These are phyloP conservation scores for Doris montereyensis DNA, from an alignment of 2,888 invertebrate species.

Conservation along the genomic window DNA sequence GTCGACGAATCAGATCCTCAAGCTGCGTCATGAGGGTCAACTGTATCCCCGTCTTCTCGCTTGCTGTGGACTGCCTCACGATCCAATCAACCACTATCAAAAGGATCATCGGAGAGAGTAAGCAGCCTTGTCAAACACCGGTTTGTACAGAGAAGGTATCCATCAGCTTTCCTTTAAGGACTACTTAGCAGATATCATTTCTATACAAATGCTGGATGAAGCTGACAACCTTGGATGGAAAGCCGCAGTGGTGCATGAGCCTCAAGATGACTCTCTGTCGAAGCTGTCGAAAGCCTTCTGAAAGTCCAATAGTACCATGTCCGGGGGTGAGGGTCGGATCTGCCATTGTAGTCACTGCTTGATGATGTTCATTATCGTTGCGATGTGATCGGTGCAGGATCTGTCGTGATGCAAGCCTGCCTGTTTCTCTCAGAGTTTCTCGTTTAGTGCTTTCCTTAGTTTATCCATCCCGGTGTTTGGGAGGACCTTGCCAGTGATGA, in stretches of 20 bases:
- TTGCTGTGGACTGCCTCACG: background rate
- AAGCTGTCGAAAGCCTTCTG: slow-evolving; percentile 40
- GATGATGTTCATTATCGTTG: slow-evolving; percentile 21
- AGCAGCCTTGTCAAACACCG: background rate
- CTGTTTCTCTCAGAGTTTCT: slow-evolving; percentile 26
- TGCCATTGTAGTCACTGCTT: background rate
- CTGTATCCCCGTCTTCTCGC: too few relatives aligned
- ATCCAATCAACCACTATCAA: slow-evolving; percentile 21
- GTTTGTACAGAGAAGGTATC: background rate
- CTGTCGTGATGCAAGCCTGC: slow-evolving; percentile 25
- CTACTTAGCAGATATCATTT: slow-evolving; percentile 23
- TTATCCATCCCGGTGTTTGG: slow-evolving; percentile 13
- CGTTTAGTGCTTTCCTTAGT: slow-evolving; percentile 9
- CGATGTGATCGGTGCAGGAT: slow-evolving; percentile 17
- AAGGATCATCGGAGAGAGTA: background rate
- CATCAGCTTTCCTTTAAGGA: slow-evolving; percentile 11
- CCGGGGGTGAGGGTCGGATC: background rate
- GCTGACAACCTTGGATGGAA: slow-evolving; percentile 14
- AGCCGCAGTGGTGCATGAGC: background rate
- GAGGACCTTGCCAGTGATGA: slow-evolving; percentile 4
- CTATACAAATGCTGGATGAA: slow-evolving; percentile 17
- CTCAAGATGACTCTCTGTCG: background rate
- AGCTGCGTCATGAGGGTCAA: too few relatives aligned
- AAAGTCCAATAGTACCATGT: background rate
- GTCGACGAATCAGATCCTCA: too few relatives aligned